Conservation (phyloP, 2,888 invertebrate species). For the Caenorhabditis wallacei region DNA sequence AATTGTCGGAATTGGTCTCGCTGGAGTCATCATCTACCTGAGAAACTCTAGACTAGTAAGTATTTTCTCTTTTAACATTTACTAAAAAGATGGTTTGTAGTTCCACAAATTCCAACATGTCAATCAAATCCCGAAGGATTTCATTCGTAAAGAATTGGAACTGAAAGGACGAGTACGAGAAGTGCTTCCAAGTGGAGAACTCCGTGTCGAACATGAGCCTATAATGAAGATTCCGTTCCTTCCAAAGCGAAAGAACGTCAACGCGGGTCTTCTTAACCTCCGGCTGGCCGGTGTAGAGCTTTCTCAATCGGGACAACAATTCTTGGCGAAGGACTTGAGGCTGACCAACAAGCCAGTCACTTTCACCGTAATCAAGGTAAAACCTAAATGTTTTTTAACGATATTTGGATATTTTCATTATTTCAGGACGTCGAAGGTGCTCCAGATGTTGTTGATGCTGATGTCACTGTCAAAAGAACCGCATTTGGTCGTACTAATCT, state of each 20-base stretch:
- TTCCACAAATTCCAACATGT: constrained; percentile 82
- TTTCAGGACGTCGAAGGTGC: constrained; percentile 68
- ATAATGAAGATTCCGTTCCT: constrained; percentile 79
- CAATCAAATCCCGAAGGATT: constrained; percentile 81
- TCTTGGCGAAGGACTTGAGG: constrained; percentile 78
- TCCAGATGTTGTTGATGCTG: constrained; percentile 77
- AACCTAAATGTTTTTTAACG: neutral
- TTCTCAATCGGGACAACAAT: constrained; percentile 80
- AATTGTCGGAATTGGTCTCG: constrained; percentile 79
- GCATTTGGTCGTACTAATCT: constrained; percentile 79
- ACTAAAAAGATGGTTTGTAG: constrained; percentile 58
- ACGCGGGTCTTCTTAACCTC: constrained; percentile 77
- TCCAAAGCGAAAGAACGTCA: constrained; percentile 68
- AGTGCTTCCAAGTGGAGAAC: constrained; percentile 77
- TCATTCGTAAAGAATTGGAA: constrained; percentile 80
- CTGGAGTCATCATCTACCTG: constrained; percentile 79
- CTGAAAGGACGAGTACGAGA: constrained; percentile 79
- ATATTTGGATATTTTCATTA: neutral
- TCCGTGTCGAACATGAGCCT: constrained; percentile 81
- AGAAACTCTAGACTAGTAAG: constrained; percentile 80
- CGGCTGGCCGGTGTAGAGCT: constrained; percentile 81
- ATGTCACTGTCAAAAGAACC: constrained; percentile 81
- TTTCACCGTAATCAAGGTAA: constrained; percentile 80
- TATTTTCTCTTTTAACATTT: neutral
- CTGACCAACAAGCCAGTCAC: constrained; percentile 78